Conservation (phyloP, 2,888 invertebrate genomes). For the Parnassius glacialis region DNA sequence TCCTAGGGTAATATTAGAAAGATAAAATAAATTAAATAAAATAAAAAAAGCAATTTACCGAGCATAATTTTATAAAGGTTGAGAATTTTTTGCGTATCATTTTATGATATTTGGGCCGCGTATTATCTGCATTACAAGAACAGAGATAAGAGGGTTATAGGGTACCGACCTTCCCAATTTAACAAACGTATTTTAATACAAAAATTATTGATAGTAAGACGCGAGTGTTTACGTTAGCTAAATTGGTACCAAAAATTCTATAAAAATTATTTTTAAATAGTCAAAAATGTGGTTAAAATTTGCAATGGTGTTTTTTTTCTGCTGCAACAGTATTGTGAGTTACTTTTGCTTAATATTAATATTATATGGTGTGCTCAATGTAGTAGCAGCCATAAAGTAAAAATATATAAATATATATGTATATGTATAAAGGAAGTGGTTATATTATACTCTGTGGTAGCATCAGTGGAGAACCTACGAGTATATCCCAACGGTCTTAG, state of each 20-base stretch:
- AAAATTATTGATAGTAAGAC: not conserved
- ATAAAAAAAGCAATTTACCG: not conserved
- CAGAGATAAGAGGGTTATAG: conserved; percentile 40
- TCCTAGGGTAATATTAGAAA: not conserved
- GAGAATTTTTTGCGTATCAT: not conserved
- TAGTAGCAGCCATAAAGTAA: not conserved
- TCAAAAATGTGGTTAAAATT: conserved; percentile 55
- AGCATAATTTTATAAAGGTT: not conserved
- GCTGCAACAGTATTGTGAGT: conserved; percentile 53
- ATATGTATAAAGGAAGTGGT: no score
- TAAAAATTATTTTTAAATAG: not conserved
- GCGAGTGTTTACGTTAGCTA: conserved; percentile 1
- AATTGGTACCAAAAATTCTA: conserved; percentile 1
- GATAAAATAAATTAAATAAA: not conserved
- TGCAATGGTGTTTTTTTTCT: conserved; percentile 43
- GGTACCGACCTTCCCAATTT: conserved; percentile 36
- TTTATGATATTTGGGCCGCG: not conserved
- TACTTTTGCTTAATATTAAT: conserved; percentile 2
- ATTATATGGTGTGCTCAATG: not conserved
- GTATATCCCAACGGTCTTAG: not conserved
- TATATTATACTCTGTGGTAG: no score
- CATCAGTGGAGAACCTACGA: no score
- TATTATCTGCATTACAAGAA: conserved; percentile 25
- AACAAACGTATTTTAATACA: conserved; percentile 14
- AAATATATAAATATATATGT: no score